Evolutionary conservation across 2,888 invertebrate genomes (phyloP), one percentile per base, ranked within the genome.

Genomic region (Ochropleura plecta): DNA sequence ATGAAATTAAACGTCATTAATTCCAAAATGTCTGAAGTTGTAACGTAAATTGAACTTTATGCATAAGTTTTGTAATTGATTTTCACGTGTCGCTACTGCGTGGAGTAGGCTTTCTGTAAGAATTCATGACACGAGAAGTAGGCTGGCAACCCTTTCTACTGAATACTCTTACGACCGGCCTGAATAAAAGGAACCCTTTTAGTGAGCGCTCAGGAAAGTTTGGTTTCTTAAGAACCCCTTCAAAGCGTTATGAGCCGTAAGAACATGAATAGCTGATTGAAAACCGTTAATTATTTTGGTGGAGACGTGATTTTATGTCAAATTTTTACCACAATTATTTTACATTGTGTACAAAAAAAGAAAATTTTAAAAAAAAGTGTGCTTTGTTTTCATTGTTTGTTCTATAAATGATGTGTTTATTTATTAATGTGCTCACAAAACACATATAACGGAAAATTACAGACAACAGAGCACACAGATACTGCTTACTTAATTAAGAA

Each of bases 181-280:
- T 63, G 53, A 82, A 80, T 73, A 72, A 80, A 79, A 60, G 57
- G 48, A 69, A 79, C 69, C 77, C 66, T 80, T 82, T 82, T 67
- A 77, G 63, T 16, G 57, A 69, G 55, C 55, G 70, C 57, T 70
- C 48, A 8, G 18, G 44, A 70, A 60, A 66, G 14, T 69, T 30
- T 9, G 10, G 68, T 46, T 76, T 63, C 66, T 55, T 57, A 80
- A 73, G 77, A 76, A 69, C 10, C 49, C 57, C 40, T 53, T 62
- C 48, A 64, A 69, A 73, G 44, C 57, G 16, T 70, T 68, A 42
- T 18, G 67, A 76, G 40, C 66, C 40, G n/a, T 67, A 46, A 75
- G 1, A 67, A 70, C 48, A 68, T 70, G 64, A 55, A 72, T 57
- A 67, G 73, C 57, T 30, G 46, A 73, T 62, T 66, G 72, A 40